Conservation (phyloP, 2,888 invertebrate genomes). For the Heliconius aoede region DNA sequence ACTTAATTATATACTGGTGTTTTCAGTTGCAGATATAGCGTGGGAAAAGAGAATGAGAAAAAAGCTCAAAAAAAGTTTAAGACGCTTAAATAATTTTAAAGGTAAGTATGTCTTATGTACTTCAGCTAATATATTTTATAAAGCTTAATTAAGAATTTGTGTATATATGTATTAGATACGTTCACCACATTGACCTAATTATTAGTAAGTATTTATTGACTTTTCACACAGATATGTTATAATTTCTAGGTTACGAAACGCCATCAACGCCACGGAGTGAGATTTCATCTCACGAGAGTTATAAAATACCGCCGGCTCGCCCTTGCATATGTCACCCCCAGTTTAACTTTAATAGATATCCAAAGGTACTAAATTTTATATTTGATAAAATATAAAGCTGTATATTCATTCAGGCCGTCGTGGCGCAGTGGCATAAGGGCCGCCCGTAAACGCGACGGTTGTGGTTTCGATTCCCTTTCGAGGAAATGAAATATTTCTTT, state of each 20-base stretch:
- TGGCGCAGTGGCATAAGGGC: too few relatives aligned
- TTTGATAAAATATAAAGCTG: neutral
- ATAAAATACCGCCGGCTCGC: slow-evolving; percentile 64
- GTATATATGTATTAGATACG: neutral
- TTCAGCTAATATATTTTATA: neutral
- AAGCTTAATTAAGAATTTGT: too few relatives aligned
- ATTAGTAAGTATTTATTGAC: neutral
- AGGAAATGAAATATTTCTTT: neutral
- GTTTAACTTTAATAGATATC: slow-evolving; percentile 67
- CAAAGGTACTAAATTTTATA: slow-evolving; percentile 59
- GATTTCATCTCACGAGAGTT: slow-evolving; percentile 70
- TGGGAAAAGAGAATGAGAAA: slow-evolving; percentile 76
- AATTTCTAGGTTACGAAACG: slow-evolving; percentile 65
- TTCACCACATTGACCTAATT: neutral
- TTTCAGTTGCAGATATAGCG: slow-evolving; percentile 70
- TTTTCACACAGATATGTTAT: neutral
- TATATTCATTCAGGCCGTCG: neutral
- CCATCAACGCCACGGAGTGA: slow-evolving; percentile 67
- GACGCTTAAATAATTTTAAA: slow-evolving; percentile 69
- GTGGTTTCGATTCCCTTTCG: neutral
- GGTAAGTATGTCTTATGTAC: slow-evolving; percentile 54
- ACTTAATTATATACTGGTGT: neutral
- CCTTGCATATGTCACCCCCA: slow-evolving; percentile 70
- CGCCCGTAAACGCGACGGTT: neutral
- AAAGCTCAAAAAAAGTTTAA: slow-evolving; percentile 67